Percentiles rank a stretch among this genome's conserved stretches.
These are phyloP conservation scores for Phrynosoma platyrhinos DNA, from an alignment of 2,113 vertebrate species.

Conservation along the genomic window DNA sequence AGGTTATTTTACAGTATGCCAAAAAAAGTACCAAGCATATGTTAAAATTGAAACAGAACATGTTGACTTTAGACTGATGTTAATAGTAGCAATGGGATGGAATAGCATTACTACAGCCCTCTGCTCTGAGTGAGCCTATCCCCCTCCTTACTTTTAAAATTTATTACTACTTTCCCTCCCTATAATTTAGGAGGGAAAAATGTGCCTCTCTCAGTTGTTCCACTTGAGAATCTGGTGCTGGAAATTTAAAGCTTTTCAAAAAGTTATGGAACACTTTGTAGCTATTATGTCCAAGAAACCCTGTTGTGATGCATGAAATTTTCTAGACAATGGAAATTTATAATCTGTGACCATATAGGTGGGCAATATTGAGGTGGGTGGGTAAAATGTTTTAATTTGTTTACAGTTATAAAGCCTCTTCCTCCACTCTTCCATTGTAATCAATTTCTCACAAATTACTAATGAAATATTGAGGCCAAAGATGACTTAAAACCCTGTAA, in stretches of 20 bases:
- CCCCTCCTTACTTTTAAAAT: conserved; percentile 1
- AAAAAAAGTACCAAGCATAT: conserved; percentile 8
- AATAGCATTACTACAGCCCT: conserved; percentile 10
- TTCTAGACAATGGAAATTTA: conserved; percentile 3
- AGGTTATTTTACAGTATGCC: neutral
- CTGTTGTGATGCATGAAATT: conserved; percentile 8
- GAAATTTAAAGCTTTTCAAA: conserved; percentile 18
- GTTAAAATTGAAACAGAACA: neutral
- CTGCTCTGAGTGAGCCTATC: neutral
- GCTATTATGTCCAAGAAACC: conserved; percentile 17
- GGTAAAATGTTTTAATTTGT: neutral
- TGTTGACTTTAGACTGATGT: neutral
- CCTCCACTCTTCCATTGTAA: neutral
- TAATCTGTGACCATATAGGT: neutral
- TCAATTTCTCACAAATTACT: neutral
- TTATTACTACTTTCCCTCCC: conserved; percentile 18
- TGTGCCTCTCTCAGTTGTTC: conserved; percentile 35
- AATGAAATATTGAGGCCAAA: neutral
- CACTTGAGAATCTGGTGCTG: conserved; percentile 25
- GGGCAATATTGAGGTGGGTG: neutral
- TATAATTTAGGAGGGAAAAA: conserved; percentile 34
- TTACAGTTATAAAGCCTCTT: neutral
- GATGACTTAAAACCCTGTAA: neutral
- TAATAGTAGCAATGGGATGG: neutral
- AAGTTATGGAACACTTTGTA: conserved; percentile 28